Conservation (phyloP, 2,888 invertebrate genomes). For the Homarus gammarus region DNA sequence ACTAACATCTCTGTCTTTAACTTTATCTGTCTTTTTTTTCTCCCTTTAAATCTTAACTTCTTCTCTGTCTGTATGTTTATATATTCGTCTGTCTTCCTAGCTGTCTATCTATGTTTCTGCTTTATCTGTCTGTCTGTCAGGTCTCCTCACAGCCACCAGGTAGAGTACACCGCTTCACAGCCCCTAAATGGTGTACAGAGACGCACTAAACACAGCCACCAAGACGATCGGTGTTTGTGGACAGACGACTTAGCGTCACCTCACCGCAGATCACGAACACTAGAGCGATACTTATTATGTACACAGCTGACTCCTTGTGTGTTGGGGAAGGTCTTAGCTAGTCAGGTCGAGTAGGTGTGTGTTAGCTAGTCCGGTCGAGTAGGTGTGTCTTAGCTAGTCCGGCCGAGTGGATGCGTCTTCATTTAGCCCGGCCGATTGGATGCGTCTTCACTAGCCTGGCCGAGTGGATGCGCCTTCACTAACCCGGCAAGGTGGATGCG, state of each 20-base stretch:
- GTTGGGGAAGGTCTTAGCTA: no score
- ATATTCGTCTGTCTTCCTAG: background rate
- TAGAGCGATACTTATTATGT: background rate
- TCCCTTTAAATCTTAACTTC: background rate
- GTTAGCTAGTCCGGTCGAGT: no score
- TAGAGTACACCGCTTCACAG: no score
- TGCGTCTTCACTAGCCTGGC: no score
- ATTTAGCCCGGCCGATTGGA: no score
- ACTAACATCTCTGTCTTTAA: background rate
- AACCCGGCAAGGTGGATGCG: no score
- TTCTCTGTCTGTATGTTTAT: background rate
- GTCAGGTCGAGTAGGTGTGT: no score
- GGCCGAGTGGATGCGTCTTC: no score
- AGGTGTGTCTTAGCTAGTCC: no score
- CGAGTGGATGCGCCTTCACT: no score
- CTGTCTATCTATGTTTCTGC: conserved; percentile 4
- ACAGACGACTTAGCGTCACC: background rate
- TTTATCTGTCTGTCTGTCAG: background rate
- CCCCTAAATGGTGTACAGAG: no score
- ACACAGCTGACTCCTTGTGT: background rate
- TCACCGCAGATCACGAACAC: background rate
- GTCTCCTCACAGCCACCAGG: background rate
- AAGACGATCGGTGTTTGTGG: background rate
- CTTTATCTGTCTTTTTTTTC: background rate
- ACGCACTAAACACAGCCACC: background rate